A percentile compares a stretch with the other conserved stretches of the same genome.
Evolutionary conservation across 2,888 invertebrate genomes (phyloP).

Genomic region (Synanthedon myopaeformis): DNA sequence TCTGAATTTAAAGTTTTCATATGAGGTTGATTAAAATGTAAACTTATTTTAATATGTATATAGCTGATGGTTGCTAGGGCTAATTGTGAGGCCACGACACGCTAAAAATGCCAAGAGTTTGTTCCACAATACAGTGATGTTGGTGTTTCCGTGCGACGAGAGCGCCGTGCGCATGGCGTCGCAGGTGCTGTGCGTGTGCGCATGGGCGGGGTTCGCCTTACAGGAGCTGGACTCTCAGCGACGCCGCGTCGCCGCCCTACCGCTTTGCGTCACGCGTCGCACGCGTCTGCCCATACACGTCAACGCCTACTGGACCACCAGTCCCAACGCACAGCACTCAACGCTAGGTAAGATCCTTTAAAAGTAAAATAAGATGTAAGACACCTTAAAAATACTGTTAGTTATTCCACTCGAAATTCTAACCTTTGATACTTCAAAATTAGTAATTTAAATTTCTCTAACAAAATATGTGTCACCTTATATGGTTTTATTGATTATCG

Average conservation of each 20-base stretch:
- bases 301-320: constrained; percentile 50
- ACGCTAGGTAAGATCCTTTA: constrained; percentile 47
- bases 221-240: constrained; percentile 43
- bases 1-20: too few species aligned
- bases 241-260: constrained; percentile 45
- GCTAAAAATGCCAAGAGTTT: background rate
- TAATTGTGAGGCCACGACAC: background rate
- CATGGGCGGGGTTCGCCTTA: constrained; percentile 52
- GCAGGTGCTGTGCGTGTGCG: constrained; percentile 40
- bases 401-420: too few species aligned
- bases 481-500: too few species aligned
- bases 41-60: too few species aligned
- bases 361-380: constrained; percentile 2
- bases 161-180: constrained; percentile 38
- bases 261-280: constrained; percentile 32
- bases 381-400: too few species aligned
- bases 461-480: too few species aligned
- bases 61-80: too few species aligned
- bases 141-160: constrained; percentile 57
- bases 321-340: constrained; percentile 52
- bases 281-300: constrained; percentile 37
- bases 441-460: too few species aligned
- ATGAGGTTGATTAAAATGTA: too few species aligned
- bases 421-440: too few species aligned
- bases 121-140: constrained; percentile 31